Percentiles rank a stretch among this genome's conserved stretches.
Evolutionary conservation across 2,113 vertebrate genomes (phyloP).

Genomic region (Dicaeum eximium): DNA sequence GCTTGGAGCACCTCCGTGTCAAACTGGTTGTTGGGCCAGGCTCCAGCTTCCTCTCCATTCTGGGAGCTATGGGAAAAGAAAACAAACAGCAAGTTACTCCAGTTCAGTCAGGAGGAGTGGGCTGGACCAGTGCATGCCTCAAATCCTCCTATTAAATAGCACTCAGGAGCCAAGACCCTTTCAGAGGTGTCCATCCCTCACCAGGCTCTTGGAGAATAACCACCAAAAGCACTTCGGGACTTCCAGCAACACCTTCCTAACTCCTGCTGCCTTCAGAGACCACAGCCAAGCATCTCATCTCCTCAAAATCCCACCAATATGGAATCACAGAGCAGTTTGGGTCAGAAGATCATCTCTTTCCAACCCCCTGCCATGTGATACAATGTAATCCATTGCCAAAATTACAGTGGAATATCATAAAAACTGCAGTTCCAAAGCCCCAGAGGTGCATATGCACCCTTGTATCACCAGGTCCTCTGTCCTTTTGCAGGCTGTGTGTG

Average conservation of each 20-base stretch:
- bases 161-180: background rate
- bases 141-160: background rate
- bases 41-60: conserved; percentile 90
- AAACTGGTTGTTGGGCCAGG: conserved; percentile 96
- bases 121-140: background rate
- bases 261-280: background rate
- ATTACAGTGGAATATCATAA: background rate
- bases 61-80: conserved; percentile 71
- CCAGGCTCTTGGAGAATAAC: background rate
- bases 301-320: background rate
- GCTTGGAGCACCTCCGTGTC: conserved; percentile 97
- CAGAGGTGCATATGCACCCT: background rate
- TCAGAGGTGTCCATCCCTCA: background rate
- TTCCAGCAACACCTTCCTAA: background rate
- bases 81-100: background rate
- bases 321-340: background rate
- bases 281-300: background rate
- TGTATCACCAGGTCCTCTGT: background rate
- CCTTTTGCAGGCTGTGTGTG: background rate
- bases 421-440: background rate
- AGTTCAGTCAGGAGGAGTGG: background rate
- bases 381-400: background rate
- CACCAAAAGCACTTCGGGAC: background rate
- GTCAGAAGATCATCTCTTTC: background rate
- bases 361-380: background rate